phyloP scores from a whole-genome alignment of 2,888 invertebrate genomes.

The Athrips mouffetella region DNA sequence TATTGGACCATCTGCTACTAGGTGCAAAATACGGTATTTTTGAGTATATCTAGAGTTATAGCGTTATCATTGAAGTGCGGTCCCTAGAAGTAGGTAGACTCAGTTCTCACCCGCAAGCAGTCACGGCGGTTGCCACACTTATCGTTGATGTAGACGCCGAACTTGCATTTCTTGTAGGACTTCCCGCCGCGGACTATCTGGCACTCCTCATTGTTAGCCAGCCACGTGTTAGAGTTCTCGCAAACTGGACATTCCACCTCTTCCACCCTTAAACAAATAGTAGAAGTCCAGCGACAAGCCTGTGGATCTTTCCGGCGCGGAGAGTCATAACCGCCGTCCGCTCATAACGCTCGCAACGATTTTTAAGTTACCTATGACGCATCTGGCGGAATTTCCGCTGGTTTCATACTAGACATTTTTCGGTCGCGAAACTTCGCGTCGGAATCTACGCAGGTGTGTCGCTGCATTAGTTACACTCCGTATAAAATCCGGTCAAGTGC shows the following conservation, averaged over 20 bases:
- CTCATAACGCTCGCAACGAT: too few relatives aligned
- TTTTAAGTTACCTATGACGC: too few relatives aligned
- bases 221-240: conserved; percentile 40
- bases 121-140: conserved; percentile 58
- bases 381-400: too few relatives aligned
- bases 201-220: conserved; percentile 51
- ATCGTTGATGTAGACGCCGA: conserved; percentile 56
- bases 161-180: conserved; percentile 51
- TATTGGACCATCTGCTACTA: too few relatives aligned
- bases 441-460: too few relatives aligned
- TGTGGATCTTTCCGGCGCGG: too few relatives aligned
- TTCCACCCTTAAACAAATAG: conserved; percentile 30
- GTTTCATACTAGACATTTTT: too few relatives aligned
- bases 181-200: conserved; percentile 44
- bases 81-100: neutral
- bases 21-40: neutral
- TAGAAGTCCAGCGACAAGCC: too few relatives aligned
- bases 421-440: too few relatives aligned
- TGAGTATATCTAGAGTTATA: neutral
- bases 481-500: too few relatives aligned
- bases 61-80: neutral
- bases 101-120: conserved; percentile 54
- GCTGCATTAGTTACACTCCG: too few relatives aligned
- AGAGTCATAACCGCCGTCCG: too few relatives aligned
- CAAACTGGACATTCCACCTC: conserved; percentile 65